Percentiles rank a stretch among this genome's conserved stretches.
Evolutionary conservation across 2,888 invertebrate genomes (phyloP).

Genomic region (Malthinus flaveolus): DNA sequence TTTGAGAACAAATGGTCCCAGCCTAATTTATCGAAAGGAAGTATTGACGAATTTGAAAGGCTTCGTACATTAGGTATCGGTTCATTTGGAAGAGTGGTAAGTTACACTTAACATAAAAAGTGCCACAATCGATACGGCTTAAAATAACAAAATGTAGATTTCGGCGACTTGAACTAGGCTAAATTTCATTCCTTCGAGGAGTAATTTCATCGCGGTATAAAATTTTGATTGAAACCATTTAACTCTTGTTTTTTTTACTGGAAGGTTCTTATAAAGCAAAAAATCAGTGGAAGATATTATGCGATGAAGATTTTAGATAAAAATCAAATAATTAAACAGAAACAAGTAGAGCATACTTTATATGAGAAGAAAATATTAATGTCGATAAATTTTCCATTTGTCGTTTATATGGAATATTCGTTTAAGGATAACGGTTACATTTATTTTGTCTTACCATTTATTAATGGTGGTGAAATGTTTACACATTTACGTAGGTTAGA

Average conservation of each 20-base stretch:
- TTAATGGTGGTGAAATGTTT: constrained; percentile 87
- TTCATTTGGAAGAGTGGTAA: constrained; percentile 87
- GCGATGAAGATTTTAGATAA: constrained; percentile 92
- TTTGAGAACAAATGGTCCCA: constrained; percentile 60
- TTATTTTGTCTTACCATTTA: constrained; percentile 82
- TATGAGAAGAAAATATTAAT: constrained; percentile 90
- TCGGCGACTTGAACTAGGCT: too few relatives aligned
- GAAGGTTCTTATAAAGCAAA: constrained; percentile 62
- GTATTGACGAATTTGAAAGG: constrained; percentile 66
- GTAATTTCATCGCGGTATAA: not conserved
- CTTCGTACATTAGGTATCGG: constrained; percentile 83
- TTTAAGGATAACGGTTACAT: constrained; percentile 85
- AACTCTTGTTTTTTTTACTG: constrained; percentile 6
- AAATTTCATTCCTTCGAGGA: too few relatives aligned
- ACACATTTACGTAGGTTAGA: constrained; percentile 65
- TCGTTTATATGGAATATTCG: constrained; percentile 80
- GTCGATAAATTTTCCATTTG: constrained; percentile 84
- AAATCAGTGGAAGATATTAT: constrained; percentile 62
- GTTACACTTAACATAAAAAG: constrained; percentile 1
- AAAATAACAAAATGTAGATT: too few relatives aligned
- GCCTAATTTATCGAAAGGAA: constrained; percentile 37
- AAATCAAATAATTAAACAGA: constrained; percentile 80
- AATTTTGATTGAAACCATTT: constrained; percentile 30
- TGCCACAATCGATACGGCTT: too few relatives aligned
- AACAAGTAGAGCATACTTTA: constrained; percentile 85